These are phyloP conservation scores for Dasyornis broadbenti DNA, from an alignment of 2,113 vertebrate species.

Conservation along the genomic window DNA sequence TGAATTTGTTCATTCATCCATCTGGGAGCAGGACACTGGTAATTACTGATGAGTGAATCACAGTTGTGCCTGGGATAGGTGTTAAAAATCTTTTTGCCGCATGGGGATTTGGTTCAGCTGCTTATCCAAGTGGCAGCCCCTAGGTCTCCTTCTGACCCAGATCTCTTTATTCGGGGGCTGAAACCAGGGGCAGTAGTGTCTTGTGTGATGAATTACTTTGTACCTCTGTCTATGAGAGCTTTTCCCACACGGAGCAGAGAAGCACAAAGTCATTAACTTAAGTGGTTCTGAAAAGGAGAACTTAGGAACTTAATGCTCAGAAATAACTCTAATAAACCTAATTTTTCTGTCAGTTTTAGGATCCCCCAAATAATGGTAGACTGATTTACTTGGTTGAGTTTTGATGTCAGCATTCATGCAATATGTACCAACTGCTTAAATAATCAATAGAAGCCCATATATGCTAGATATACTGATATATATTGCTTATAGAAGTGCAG, in stretches of 20 bases:
- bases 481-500: neutral
- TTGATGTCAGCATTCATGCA: neutral
- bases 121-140: neutral
- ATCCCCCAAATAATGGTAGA: neutral
- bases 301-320: neutral
- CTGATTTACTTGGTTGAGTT: neutral
- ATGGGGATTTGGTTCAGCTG: fast-evolving
- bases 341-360: neutral
- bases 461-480: neutral
- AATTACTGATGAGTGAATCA: neutral
- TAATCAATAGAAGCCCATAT: neutral
- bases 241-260: neutral
- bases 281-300: neutral
- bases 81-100: neutral
- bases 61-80: neutral
- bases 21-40: neutral
- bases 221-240: neutral
- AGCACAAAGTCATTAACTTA: neutral
- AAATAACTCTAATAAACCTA: neutral
- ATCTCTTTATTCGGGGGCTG: neutral
- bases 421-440: neutral
- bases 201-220: neutral
- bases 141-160: neutral
- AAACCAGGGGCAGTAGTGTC: neutral
- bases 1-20: neutral